A percentile compares a stretch with the other conserved stretches of the same genome.
Evolutionary conservation across 2,113 vertebrate species (phyloP).

Genomic region (Gnathonemus echidnorhynchus): DNA sequence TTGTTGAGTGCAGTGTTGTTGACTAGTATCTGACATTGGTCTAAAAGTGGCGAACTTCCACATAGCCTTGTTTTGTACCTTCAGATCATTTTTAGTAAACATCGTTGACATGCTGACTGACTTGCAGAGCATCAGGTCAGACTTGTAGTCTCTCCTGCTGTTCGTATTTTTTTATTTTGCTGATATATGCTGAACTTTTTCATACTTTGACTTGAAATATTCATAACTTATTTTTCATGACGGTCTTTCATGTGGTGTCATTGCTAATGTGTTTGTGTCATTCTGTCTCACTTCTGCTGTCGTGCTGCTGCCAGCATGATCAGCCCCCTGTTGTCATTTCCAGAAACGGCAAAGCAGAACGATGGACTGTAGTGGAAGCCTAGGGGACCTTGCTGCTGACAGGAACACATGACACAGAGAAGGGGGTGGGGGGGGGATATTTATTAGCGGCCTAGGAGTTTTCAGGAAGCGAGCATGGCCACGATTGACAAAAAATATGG

Average conservation of each 20-base stretch:
- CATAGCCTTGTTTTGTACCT: background rate
- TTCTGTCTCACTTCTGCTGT: background rate
- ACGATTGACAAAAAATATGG: background rate
- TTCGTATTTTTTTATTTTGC: background rate
- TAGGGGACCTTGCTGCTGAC: background rate
- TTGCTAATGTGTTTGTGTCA: background rate
- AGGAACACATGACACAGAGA: background rate
- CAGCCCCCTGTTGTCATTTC: background rate
- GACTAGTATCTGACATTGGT: background rate
- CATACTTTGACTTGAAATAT: background rate
- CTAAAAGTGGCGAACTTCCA: background rate
- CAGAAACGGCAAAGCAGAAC: background rate
- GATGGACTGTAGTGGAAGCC: background rate
- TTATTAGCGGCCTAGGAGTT: background rate
- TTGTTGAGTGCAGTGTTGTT: background rate
- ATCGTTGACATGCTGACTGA: background rate
- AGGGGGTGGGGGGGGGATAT: background rate
- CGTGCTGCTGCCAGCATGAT: too few relatives aligned
- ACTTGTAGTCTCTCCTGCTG: background rate
- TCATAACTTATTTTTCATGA: conserved; percentile 1
- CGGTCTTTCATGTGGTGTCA: background rate
- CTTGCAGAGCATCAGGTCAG: background rate
- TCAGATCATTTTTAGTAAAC: background rate
- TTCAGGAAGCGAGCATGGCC: background rate
- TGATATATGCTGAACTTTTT: background rate